A percentile compares a stretch with the other conserved stretches of the same genome.
phyloP scores from a whole-genome alignment of 2,113 vertebrate species.

The Pygoscelis adeliae region DNA sequence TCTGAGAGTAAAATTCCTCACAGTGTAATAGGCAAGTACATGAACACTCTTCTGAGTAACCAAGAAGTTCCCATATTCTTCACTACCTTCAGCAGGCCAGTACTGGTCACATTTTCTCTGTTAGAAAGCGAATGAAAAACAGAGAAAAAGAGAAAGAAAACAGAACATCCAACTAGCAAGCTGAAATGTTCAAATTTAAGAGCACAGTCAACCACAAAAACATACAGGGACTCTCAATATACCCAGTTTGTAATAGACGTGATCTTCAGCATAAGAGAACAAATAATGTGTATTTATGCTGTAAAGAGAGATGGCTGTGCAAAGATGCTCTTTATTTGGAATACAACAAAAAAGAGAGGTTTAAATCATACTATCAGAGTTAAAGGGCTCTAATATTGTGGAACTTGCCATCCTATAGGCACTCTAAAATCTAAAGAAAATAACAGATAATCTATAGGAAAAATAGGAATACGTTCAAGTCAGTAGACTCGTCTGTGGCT shows the following conservation, averaged over 20 bases:
- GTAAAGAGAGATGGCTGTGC: background rate
- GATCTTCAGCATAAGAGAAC: background rate
- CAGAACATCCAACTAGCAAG: background rate
- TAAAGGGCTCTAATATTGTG: background rate
- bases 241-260: background rate
- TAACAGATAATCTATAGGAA: background rate
- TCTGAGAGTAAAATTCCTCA: constrained; percentile 88
- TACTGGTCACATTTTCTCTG: constrained; percentile 98
- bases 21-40: constrained; percentile 88
- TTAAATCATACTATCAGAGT: background rate
- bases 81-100: constrained; percentile 90
- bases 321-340: background rate
- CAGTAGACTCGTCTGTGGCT: background rate
- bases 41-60: constrained; percentile 86
- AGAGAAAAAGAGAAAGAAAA: background rate
- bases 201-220: background rate
- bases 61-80: constrained; percentile 90
- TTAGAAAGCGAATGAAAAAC: background rate
- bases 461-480: background rate
- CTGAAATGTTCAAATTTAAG: background rate
- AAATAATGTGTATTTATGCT: background rate
- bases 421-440: background rate
- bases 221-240: background rate
- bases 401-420: background rate
- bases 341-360: background rate